phyloP scores from a whole-genome alignment of 2,113 vertebrate species.

The Pachyramphus minor region DNA sequence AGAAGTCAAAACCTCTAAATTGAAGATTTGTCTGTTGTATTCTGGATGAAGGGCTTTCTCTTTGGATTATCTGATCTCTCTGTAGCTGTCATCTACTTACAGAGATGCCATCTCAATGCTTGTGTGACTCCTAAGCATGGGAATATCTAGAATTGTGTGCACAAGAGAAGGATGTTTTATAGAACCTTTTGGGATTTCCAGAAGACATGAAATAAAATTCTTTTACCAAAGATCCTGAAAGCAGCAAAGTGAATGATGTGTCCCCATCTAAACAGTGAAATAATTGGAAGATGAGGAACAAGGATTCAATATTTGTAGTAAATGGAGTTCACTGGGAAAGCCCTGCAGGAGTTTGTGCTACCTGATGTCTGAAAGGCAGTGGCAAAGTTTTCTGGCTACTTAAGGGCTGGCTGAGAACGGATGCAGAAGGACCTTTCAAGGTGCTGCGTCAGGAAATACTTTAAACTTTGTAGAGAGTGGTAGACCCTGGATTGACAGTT shows the following conservation, averaged over 20 bases:
- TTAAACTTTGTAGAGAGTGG: neutral
- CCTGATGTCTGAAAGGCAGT: neutral
- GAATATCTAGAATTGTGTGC: neutral
- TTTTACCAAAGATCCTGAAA: neutral
- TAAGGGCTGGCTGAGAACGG: neutral
- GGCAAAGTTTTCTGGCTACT: neutral
- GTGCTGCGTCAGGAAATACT: neutral
- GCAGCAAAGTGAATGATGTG: neutral
- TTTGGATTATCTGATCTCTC: neutral
- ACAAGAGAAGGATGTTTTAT: neutral
- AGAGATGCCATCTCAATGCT: neutral
- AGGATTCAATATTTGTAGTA: neutral
- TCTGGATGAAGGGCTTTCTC: neutral
- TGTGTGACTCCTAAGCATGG: neutral
- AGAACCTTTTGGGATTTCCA: neutral
- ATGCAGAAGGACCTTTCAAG: neutral
- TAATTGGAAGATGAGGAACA: neutral
- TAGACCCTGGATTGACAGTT: neutral
- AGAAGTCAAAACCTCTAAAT: neutral
- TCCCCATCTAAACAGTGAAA: neutral
- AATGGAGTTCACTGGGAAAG: neutral
- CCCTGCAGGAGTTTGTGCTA: neutral
- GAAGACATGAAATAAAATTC: neutral
- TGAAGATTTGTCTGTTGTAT: accelerated
- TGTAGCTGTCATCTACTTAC: neutral